Evolutionary conservation across 2,888 invertebrate species (phyloP), one percentile per base, ranked within the genome.

Genomic region (Mythimna lalbum): DNA sequence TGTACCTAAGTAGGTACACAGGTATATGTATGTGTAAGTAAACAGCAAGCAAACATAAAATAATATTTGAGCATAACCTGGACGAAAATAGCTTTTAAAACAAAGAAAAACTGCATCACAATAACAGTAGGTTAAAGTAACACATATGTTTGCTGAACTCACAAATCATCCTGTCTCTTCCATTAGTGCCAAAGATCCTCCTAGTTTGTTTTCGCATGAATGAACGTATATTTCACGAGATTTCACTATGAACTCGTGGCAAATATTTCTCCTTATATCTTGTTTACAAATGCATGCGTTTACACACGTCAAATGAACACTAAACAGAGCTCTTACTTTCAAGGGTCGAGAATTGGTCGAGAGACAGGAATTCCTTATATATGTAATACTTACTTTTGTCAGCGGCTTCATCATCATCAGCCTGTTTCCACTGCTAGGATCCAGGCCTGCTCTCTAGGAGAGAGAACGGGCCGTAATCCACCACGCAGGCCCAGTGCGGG

Each of bases 261-360:
- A 50, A 76, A 56, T 39, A 56, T 56, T 69, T 69, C 39, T 69
- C n/a, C 70, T 36, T 53, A 69, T 39, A 57, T 60, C 43, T 9
- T 10, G 21, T 73, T 76, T 60, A 76, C 60, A 60, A 59, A 76
- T 36, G 31, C 33, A 31, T 23, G 31, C 31, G 43, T 61, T 56
- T 62, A 61, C 14, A 10, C 55, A 57, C 33, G 27, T 67, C 36
- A 50, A 21, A 2, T 31, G 31, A 60, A 73, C 50, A 56, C 21
- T 56, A 21, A 61, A 61, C 77, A 73, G 55, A 61, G 10, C 1
- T 23, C 50, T 39, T 1, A 9, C 23, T 31, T 59, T 53, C 60
- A 73, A 39, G 49, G n/a, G n/a, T n/a, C n/a, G n/a, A 19, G 3
- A 31, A 17, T 61, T 49, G 53, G 23, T 23, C 57, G 12, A 23